Base-by-base conservation (phyloP, 2,888 invertebrate genomes). In the Neocrepidodera transversa region DNA sequence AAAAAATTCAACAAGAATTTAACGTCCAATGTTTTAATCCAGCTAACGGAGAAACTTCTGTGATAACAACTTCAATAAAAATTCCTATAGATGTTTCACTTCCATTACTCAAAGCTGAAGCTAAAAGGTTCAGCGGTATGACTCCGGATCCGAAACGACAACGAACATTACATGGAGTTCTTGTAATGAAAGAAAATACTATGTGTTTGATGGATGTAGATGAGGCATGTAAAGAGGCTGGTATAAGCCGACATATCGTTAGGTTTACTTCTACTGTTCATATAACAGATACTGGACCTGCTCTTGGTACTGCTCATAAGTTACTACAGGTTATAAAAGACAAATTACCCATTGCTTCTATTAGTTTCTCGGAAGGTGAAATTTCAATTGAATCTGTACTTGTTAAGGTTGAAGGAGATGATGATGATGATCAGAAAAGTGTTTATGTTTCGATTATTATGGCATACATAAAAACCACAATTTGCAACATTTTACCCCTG, bases 21-120 rank as follows among this genome's bases (percentile, higher is more conserved):
- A 92, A 91, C 63, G 85, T 95, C 28, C 90, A 89, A 69, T 97
- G 97, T 76, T 96, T 86, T 73, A 96, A 93, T 88, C 99, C 99
- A 17, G 98, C 97, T 0, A 99, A 99, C 82, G 99, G 99, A 0
- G 99, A 99, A 82, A 96, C 97, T 0, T 92, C 93, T 70, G 82
- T 88, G 17, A 95, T 99, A 58, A 87, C 86, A 26, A 95, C 95
- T 0, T 89, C 90, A 1, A 89, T 92, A 1, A 91, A 91, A 78
- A 92, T 97, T 66, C 93, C 94, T 1, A 90, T 96, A 6, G 95
- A 96, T 81, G 92, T 95, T 1, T 92, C 95, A 0, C 80, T 94
- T 48, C 86, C 91, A 0, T 76, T 95, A 49, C 79, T 94, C 3
- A 93, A 94, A 77, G 87, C 89, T 1, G 93, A 93, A 78, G 88